These are phyloP conservation scores for Myotis brandtii DNA, from an alignment of 2,113 vertebrate genomes.

Conservation along the genomic window DNA sequence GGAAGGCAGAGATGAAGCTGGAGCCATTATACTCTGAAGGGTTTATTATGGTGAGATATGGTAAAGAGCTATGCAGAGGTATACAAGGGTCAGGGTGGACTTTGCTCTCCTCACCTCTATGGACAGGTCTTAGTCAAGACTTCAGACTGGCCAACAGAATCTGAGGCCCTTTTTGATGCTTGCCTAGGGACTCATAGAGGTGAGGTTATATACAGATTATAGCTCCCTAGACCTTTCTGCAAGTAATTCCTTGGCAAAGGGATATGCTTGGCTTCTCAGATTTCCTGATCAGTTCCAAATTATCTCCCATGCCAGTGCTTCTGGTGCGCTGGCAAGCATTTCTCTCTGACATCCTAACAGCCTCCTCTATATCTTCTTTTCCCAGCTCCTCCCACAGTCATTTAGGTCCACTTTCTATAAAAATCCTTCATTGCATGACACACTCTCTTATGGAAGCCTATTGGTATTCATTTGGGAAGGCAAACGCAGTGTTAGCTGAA, in stretches of 20 bases:
- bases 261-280: neutral
- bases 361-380: neutral
- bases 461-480: neutral
- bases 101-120: neutral
- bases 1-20: neutral
- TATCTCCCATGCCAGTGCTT: neutral
- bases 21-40: neutral
- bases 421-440: neutral
- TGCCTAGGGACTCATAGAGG: neutral
- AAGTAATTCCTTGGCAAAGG: neutral
- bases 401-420: neutral
- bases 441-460: neutral
- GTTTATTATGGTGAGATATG: neutral
- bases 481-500: neutral
- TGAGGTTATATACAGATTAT: neutral
- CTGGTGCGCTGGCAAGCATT: neutral
- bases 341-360: neutral
- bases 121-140: neutral
- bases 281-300: neutral
- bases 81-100: rapidly evolving
- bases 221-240: neutral
- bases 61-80: neutral
- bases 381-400: neutral
- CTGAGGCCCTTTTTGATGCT: neutral
- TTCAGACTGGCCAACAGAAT: neutral